Evolutionary conservation across 2,888 invertebrate genomes (phyloP).

Genomic region (Drosophila greeni): DNA sequence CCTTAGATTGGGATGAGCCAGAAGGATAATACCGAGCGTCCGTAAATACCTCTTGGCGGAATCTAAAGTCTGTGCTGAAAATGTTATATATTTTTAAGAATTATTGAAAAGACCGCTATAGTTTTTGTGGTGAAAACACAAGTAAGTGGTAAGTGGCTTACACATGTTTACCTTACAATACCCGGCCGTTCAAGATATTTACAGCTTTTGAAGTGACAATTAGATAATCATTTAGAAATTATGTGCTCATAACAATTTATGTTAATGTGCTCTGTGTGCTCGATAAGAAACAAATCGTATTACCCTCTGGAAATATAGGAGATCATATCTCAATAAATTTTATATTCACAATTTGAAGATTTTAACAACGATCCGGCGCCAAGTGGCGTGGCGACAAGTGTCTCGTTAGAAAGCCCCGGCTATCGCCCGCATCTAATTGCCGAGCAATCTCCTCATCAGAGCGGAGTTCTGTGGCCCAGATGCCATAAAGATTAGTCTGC

Average conservation of each 20-base stretch:
- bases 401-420: constrained; percentile 9
- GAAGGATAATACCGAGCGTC: neutral
- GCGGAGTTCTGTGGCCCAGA: constrained; percentile 9
- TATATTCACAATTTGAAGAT: constrained; percentile 30
- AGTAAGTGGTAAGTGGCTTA: constrained; percentile 9
- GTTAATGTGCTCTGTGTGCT: neutral
- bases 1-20: constrained; percentile 31
- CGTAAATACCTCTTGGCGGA: neutral
- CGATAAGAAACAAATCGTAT: constrained; percentile 3
- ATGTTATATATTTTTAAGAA: neutral
- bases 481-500: constrained; percentile 43
- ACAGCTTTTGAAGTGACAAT: neutral
- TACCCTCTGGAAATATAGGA: neutral
- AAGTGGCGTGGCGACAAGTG: constrained; percentile 12
- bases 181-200: no score
- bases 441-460: constrained; percentile 8
- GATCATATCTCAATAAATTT: constrained; percentile 16
- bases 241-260: neutral
- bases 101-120: neutral
- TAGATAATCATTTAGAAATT: neutral
- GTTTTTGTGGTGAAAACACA: neutral
- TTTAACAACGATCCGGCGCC: constrained; percentile 16
- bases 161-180: neutral
- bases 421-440: constrained; percentile 13
- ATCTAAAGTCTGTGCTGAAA: neutral